A percentile compares a stretch with the other conserved stretches of the same genome.
Conservation (phyloP, 2,888 invertebrate species). For the Ligdia adustata region DNA sequence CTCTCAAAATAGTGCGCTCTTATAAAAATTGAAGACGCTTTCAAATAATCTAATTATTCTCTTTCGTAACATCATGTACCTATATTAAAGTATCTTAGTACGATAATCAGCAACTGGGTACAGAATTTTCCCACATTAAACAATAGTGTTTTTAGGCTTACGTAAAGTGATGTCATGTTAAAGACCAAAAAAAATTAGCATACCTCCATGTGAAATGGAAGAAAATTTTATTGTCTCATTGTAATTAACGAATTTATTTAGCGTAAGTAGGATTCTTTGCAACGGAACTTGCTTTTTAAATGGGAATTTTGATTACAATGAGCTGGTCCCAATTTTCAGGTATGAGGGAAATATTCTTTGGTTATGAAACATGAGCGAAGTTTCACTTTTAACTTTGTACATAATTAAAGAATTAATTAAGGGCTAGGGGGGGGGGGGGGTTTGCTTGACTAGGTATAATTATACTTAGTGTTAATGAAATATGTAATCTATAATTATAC, state of each 20-base stretch:
- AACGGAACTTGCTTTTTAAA: slow-evolving; percentile 3
- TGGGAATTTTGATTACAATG: slow-evolving; percentile 12
- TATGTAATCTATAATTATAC: no score
- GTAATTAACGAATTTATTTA: slow-evolving; percentile 28
- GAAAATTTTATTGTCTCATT: slow-evolving; percentile 33
- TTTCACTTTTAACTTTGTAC: slow-evolving; percentile 10
- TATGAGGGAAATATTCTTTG: slow-evolving; percentile 13
- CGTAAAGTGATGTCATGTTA: slow-evolving; percentile 35
- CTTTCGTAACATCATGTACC: slow-evolving; percentile 27
- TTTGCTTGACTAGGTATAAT: no score
- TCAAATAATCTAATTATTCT: slow-evolving; percentile 27
- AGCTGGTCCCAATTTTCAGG: slow-evolving; percentile 10
- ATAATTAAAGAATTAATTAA: no score
- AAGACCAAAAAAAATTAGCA: slow-evolving; percentile 27
- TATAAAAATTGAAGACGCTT: slow-evolving; percentile 29
- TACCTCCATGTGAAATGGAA: slow-evolving; percentile 33
- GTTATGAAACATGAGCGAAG: slow-evolving; percentile 7
- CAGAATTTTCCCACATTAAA: slow-evolving; percentile 22
- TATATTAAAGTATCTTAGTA: not conserved
- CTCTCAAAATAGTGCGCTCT: slow-evolving; percentile 10
- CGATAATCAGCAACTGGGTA: slow-evolving; percentile 7
- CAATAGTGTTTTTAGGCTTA: slow-evolving; percentile 32
- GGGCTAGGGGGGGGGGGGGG: no score
- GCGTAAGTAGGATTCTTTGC: slow-evolving; percentile 27
- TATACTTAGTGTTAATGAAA: no score